Conservation (phyloP, 2,113 vertebrate species). For the Tupaia tana region DNA sequence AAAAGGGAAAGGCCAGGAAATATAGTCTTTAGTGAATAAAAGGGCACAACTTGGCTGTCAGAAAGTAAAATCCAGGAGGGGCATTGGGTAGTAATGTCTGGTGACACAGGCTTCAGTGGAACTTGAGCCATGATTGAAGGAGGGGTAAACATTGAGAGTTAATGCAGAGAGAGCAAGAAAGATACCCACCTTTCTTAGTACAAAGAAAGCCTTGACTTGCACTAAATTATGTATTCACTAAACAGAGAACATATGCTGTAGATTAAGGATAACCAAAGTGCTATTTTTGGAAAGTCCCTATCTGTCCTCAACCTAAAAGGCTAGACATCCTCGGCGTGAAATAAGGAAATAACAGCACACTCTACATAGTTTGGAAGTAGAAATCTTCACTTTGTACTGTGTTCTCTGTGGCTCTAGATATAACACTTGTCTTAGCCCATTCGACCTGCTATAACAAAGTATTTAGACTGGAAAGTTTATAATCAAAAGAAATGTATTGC, state of each 20-base stretch:
- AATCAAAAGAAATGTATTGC: not conserved
- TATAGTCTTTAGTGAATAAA: not conserved
- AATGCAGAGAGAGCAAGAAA: not conserved
- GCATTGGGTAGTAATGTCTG: not conserved
- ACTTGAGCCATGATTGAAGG: not conserved
- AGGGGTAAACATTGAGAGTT: not conserved
- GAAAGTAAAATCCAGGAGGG: not conserved
- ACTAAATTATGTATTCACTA: not conserved
- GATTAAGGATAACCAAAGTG: not conserved
- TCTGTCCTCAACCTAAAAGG: not conserved
- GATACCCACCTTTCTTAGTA: not conserved
- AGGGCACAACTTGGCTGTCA: not conserved
- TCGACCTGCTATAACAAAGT: not conserved
- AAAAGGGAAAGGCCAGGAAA: not conserved
- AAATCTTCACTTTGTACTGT: not conserved
- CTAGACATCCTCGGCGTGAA: not conserved
- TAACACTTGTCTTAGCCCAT: not conserved
- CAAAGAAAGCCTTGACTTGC: not conserved
- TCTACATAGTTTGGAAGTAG: not conserved
- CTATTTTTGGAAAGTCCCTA: not conserved
- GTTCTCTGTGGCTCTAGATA: not conserved
- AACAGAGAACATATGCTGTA: not conserved
- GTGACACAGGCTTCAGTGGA: not conserved
- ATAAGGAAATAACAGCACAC: not conserved
- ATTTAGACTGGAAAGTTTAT: not conserved